Percentiles rank a stretch among this genome's conserved stretches.
Conservation (phyloP, 30 jellyfish, hydroid and myxozoan genomes). For the Chironex yamaguchii region DNA sequence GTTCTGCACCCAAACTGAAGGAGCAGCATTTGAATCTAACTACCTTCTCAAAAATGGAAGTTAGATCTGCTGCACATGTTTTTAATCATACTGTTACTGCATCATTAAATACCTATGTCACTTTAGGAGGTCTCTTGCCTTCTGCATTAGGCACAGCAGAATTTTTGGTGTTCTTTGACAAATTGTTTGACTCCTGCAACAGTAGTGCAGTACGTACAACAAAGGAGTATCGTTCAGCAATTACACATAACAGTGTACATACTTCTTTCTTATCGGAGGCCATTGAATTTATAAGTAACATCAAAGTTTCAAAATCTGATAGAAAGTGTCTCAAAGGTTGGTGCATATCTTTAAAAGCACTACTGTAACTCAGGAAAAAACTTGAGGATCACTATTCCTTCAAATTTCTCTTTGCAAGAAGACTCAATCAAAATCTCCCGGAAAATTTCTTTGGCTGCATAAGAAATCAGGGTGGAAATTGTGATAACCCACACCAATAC, state of each 20-base stretch:
- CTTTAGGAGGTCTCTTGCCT: neutral
- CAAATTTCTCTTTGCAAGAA: conserved; percentile 30
- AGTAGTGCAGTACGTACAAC: neutral
- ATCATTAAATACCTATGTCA: neutral
- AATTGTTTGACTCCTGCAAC: conserved; percentile 26
- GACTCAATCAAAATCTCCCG: conserved; percentile 34
- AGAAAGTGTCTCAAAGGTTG: conserved; percentile 32
- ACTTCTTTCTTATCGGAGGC: neutral
- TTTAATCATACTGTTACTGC: neutral
- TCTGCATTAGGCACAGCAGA: conserved; percentile 17
- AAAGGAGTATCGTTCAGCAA: neutral
- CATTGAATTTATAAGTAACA: neutral
- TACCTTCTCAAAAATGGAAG: neutral
- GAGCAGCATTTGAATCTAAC: neutral
- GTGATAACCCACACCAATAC: conserved; percentile 60
- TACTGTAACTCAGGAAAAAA: neutral
- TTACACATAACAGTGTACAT: neutral
- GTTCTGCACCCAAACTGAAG: neutral
- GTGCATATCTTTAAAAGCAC: conserved; percentile 30
- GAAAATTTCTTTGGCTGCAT: conserved; percentile 41
- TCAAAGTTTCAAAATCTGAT: neutral
- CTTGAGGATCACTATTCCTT: neutral
- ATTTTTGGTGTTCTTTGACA: neutral
- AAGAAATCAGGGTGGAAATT: conserved; percentile 29
- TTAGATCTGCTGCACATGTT: neutral